Base-by-base conservation (phyloP, 2,888 invertebrate genomes). In the Teleiodes luculella region DNA sequence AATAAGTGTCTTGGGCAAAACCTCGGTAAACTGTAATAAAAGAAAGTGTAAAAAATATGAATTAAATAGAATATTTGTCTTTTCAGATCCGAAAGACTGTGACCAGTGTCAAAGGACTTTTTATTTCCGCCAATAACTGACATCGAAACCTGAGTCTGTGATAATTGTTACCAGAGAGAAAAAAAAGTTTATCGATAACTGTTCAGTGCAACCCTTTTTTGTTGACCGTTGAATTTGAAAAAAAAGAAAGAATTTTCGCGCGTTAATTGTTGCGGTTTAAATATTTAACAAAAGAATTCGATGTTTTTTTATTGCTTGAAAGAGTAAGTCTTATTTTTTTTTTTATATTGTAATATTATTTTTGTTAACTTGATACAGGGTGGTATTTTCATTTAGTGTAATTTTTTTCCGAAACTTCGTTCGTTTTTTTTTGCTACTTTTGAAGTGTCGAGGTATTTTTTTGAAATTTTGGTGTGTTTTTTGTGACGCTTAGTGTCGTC, bases 401-500 rank as follows among this genome's bases (percentile, higher is more conserved):
- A n/a, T n/a, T 55, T 63, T 57, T 58, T 63, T 58, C 35, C 37
- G 41, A 57, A 10, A 37, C 18, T 54, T 63, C 66, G 60, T 65
- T 64, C 16, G 14, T 37, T 37, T 37, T 16, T 8, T 7, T 2
- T 58, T 8, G 18, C 7, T 16, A 10, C 18, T 20, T 41, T 16
- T 16, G 6, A 10, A 13, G 56, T 64, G 14, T 45, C 7, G 7
- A n/a, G n/a, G 46, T 31, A n/a, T 47, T 41, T 49, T 46, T 54
- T 54, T 41, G 39, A 50, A 39, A 39, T 33, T 49, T 24, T 47
- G 37, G 52, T 35, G 51, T 48, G 10, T 69, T 67, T 24, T 67
- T 64, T 68, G 78, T 74, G 72, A 68, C 66, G 66, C 67, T n/a
- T 74, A 86, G 80, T 86, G 87, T 68, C 85, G 71, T 83, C 87